Conservation (phyloP, 2,888 invertebrate genomes). For the Cryptosula pallasiana region DNA sequence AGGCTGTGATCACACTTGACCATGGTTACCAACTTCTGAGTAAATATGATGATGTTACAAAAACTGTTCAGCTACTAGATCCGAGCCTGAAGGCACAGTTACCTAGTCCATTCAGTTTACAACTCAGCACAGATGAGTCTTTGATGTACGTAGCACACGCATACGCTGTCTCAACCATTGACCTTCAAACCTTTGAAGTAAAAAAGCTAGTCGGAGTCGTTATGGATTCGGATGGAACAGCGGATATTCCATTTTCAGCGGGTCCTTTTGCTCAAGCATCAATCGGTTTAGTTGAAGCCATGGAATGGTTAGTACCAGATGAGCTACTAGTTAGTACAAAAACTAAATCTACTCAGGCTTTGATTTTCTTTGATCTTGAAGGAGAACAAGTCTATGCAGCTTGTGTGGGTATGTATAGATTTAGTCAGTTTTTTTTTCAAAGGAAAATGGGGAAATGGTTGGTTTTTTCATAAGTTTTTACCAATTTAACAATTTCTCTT, state of each 20-base stretch:
- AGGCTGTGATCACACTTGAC: neutral
- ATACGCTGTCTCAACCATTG: neutral
- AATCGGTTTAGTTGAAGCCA: neutral
- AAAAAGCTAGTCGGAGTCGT: neutral
- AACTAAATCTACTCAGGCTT: neutral
- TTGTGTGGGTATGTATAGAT: neutral
- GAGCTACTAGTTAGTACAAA: neutral
- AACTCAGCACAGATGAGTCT: neutral
- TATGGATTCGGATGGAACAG: neutral
- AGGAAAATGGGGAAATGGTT: too few relatives aligned
- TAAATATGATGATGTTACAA: neutral
- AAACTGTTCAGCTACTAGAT: neutral
- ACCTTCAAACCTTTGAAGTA: neutral
- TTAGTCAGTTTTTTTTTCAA: too few relatives aligned
- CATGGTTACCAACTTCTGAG: slow-evolving; percentile 2
- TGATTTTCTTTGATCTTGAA: neutral
- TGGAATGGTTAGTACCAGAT: slow-evolving; percentile 13
- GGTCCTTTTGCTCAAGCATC: neutral
- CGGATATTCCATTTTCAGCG: neutral
- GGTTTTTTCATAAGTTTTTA: too few relatives aligned
- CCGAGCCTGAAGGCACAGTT: neutral
- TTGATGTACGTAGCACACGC: neutral
- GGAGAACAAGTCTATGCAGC: slow-evolving; percentile 3
- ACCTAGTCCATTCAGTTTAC: neutral
- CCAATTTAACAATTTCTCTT: too few relatives aligned